Evolutionary conservation across 1,140 invertebrate genomes (phyloP), one percentile per base, ranked within the genome.

Genomic region (Zaprionus ornatus): DNA sequence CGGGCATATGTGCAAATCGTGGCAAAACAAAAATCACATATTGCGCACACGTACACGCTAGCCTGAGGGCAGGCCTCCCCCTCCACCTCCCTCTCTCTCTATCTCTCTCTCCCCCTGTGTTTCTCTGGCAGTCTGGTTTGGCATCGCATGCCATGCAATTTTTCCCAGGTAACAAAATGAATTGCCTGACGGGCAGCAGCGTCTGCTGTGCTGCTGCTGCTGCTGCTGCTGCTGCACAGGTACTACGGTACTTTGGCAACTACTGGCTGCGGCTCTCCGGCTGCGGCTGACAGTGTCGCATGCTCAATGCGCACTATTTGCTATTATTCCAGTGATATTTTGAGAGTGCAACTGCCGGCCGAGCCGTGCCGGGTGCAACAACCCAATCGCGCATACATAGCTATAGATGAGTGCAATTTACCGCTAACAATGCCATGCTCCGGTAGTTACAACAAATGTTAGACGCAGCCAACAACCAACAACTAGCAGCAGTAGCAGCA

Each of bases 391-490:
- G 78, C 78, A 78, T 88, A 79, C 32, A 45, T 72, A 63, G n/a
- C 29, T 72, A 64, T 90, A 90, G 85, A 90, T 90, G 85, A 90
- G 85, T 90, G 85, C 85, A 90, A 90, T 90, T 90, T 90, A 90
- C 82, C 85, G 85, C 85, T 90, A 90, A 90, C 85, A 90, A 90
- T 90, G 85, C 81, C 85, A 90, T 90, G 81, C 81, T 74, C 72
- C 77, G 86, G 85, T 90, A 90, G 84, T 87, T 87, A 87, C 84
- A 87, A 88, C 84, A 87, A 87, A 87, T 87, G 84, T 87, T 87
- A 87, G 84, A 79, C 85, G 74, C 84, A 90, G 84, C 84, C 80
- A 80, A 90, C 77, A 83, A 86, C 82, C 82, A 77, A 68, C 68
- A 64, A 76, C 59, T 17, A 52, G 10, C 64, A 55, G 12, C 35